Evolutionary conservation across 1,140 invertebrate genomes (phyloP).

Genomic region (Tetragonula clypearis): DNA sequence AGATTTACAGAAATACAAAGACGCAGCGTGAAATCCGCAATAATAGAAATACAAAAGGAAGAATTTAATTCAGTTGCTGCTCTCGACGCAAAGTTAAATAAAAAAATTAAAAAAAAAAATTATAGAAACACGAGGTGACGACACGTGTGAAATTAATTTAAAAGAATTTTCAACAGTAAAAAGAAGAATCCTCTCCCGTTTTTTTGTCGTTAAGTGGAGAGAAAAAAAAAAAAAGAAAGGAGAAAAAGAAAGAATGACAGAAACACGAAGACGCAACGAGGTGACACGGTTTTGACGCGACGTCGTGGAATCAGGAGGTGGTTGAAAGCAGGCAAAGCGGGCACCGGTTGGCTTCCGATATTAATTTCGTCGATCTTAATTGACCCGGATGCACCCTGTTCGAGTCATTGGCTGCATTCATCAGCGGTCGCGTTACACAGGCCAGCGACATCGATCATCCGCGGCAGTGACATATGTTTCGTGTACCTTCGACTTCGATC

Average conservation of each 20-base stretch:
- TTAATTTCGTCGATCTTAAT: constrained; percentile 40
- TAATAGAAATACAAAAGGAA: too few species aligned
- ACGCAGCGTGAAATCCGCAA: too few species aligned
- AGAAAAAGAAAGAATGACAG: background rate
- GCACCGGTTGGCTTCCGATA: constrained; percentile 1
- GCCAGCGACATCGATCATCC: constrained; percentile 11
- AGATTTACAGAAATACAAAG: too few species aligned
- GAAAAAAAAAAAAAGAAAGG: too few species aligned
- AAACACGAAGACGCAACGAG: background rate
- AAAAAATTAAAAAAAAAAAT: too few species aligned
- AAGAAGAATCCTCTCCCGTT: background rate
- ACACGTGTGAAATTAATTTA: too few species aligned
- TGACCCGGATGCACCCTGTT: constrained; percentile 17
- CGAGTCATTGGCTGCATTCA: constrained; percentile 21
- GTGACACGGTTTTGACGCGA: background rate
- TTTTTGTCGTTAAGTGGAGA: background rate
- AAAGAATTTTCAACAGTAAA: background rate
- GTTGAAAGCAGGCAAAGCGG: background rate
- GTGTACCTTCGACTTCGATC: background rate
- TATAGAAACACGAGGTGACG: too few species aligned
- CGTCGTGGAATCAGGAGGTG: background rate
- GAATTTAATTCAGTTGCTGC: too few species aligned
- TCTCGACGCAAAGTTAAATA: too few species aligned
- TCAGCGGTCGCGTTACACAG: constrained; percentile 3
- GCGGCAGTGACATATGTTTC: constrained; percentile 7